These are phyloP conservation scores for Cyanoramphus novaezelandiae DNA, from an alignment of 2,113 vertebrate species.

Conservation along the genomic window DNA sequence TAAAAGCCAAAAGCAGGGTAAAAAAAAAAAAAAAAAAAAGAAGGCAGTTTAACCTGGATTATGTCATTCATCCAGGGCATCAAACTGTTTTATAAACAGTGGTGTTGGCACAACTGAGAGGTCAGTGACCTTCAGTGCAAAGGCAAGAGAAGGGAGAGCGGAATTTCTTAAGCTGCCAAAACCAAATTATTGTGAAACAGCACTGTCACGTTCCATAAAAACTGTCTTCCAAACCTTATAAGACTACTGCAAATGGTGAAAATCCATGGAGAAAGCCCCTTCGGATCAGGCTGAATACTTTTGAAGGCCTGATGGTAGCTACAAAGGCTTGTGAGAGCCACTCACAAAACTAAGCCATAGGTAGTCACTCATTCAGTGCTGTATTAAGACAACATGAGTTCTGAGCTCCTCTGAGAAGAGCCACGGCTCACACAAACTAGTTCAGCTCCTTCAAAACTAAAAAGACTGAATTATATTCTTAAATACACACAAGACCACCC, in stretches of 20 bases:
- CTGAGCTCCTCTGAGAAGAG: neutral
- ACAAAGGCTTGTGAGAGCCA: neutral
- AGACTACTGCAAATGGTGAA: neutral
- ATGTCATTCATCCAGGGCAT: neutral
- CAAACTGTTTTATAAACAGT: conserved; percentile 20
- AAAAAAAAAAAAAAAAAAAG: neutral
- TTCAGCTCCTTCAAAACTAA: neutral
- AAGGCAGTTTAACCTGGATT: neutral
- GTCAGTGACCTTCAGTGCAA: neutral
- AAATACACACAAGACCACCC: neutral
- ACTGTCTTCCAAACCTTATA: neutral
- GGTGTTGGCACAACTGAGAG: neutral
- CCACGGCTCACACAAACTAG: neutral
- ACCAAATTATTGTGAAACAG: conserved; percentile 31
- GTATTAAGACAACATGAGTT: neutral
- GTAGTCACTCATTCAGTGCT: neutral
- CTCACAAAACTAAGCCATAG: neutral
- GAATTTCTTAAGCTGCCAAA: conserved; percentile 50
- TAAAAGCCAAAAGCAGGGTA: neutral
- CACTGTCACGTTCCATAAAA: neutral
- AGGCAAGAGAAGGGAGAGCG: neutral
- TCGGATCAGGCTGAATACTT: neutral
- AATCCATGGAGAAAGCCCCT: neutral
- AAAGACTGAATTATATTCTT: conserved; percentile 9
- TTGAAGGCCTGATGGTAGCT: neutral